These are phyloP conservation scores for Microcebus jonahi DNA, from an alignment of 2,113 vertebrate genomes.

Conservation along the genomic window DNA sequence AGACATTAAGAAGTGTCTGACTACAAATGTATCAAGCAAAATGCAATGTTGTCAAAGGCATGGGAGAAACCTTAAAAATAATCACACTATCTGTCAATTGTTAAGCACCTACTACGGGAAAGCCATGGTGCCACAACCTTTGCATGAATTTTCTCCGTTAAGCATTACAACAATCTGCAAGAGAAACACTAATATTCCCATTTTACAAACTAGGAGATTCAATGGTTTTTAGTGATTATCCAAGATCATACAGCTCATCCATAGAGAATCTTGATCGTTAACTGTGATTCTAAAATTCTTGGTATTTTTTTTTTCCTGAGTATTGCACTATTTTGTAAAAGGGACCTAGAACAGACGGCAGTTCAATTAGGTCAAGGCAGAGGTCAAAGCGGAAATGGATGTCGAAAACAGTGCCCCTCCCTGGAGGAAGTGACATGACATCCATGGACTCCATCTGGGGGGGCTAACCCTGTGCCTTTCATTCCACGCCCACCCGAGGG, in stretches of 20 bases:
- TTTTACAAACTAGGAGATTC: background rate
- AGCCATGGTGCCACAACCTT: background rate
- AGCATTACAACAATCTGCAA: fast-evolving
- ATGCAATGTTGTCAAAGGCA: background rate
- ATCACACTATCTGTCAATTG: fast-evolving
- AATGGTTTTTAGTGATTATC: background rate
- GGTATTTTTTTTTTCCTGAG: background rate
- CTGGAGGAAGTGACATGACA: background rate
- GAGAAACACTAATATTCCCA: background rate
- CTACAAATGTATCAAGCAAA: background rate
- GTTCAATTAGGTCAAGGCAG: background rate
- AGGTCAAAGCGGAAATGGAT: background rate
- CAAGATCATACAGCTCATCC: background rate
- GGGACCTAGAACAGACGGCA: too few species aligned
- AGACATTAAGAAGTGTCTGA: background rate
- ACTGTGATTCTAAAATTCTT: background rate
- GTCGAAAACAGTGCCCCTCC: background rate
- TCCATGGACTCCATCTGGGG: fast-evolving
- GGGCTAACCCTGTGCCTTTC: fast-evolving
- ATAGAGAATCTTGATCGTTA: background rate
- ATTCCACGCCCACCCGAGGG: fast-evolving
- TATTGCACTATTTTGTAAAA: background rate
- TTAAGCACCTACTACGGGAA: too few species aligned
- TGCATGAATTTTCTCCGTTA: background rate
- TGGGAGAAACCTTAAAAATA: background rate